These are phyloP conservation scores for Aplodontia rufa DNA, from an alignment of 2,113 vertebrate species.

Conservation along the genomic window DNA sequence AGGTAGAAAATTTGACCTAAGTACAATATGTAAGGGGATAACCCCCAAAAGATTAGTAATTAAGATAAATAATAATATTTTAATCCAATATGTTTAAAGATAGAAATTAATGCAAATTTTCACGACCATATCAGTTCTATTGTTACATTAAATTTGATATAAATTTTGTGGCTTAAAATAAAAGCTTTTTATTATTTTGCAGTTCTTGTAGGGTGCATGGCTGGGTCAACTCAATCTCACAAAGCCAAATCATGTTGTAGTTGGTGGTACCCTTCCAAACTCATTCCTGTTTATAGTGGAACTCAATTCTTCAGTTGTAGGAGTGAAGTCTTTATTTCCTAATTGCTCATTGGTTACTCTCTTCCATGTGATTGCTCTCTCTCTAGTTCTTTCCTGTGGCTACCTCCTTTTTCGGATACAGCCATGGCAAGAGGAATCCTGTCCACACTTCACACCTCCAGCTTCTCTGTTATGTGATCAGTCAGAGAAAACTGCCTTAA, in stretches of 20 bases:
- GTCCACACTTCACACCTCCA: background rate
- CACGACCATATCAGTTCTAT: background rate
- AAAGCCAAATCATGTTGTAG: background rate
- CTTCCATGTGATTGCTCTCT: background rate
- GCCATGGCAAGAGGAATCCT: background rate
- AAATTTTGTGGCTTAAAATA: background rate
- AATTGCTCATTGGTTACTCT: background rate
- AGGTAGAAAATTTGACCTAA: background rate
- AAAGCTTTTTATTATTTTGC: background rate
- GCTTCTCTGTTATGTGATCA: background rate
- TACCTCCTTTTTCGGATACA: background rate
- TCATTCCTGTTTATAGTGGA: background rate
- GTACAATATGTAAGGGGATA: background rate
- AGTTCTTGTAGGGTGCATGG: background rate
- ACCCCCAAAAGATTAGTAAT: background rate
- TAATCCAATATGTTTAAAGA: background rate
- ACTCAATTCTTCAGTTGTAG: background rate
- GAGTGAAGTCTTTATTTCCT: background rate
- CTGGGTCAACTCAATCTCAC: background rate
- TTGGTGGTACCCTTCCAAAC: background rate
- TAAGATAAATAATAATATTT: background rate
- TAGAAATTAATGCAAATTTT: background rate
- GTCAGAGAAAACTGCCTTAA: background rate
- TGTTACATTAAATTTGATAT: background rate
- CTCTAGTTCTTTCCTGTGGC: background rate